Evolutionary conservation across 2,113 vertebrate species (phyloP), one percentile per base, ranked within the genome.

Genomic region (Nyctibius bracteatus): DNA sequence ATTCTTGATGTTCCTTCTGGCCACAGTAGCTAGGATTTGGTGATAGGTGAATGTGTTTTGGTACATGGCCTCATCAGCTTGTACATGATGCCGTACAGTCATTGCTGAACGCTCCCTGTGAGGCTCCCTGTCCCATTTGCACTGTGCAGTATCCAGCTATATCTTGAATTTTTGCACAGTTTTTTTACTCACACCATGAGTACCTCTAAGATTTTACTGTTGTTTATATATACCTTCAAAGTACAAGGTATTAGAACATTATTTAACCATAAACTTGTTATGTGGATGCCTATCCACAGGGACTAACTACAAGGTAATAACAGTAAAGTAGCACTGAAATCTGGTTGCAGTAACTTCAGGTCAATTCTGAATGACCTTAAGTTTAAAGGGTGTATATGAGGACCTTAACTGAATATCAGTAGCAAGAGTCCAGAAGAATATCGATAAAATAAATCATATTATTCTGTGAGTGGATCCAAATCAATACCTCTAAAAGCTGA

Each of bases 11-110:
- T 66, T 62, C 41, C 58, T 67, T 0, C 47, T 46, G 65, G 28
- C 35, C 63, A 46, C 33, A 7, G 18, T 22, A 72, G 70, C 33
- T 55, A 37, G 28, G 28, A 46, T 68, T 79, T 79, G 47, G 61
- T 51, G 49, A 19, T 17, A 46, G 14, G 21, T 62, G 59, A 67
- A 30, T 35, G 18, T 35, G 12, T 49, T 75, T 55, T 58, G 17
- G 23, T 51, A 35, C 12, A 2, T 19, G 35, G 35, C 8, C 46
- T 55, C 65, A 72, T 51, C 28, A 33, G 58, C 46, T 81, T 70
- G 23, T 47, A 39, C 14, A 18, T 0, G 2, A 21, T 0, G 2
- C 44, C 0, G 0, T 51, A 23, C 13, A 39, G 28, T 61, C 68
- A 21, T 81, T 3, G 1, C 46, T 78, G 65, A 85, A 51, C 44